phyloP scores from a whole-genome alignment of 2,113 vertebrate genomes.

The Python bivittatus region DNA sequence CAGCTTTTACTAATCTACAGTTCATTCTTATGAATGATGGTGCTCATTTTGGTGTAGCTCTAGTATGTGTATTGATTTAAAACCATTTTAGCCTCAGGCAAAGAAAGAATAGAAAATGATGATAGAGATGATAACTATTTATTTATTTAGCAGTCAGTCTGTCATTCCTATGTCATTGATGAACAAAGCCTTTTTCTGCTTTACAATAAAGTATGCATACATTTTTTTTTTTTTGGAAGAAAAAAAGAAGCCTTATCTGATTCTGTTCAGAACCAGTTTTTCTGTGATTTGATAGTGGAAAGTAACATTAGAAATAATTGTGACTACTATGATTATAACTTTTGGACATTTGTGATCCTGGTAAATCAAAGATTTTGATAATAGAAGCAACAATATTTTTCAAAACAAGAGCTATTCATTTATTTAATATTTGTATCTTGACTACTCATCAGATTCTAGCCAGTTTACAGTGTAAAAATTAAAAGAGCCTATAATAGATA shows the following conservation, averaged over 20 bases:
- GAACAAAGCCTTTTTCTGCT: background rate
- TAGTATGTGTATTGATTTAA: background rate
- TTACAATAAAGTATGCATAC: background rate
- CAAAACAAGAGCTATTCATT: no score
- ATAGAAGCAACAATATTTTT: background rate
- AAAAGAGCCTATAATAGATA: background rate
- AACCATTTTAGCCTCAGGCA: background rate
- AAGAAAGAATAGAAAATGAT: background rate
- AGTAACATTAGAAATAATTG: background rate
- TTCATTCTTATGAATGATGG: background rate
- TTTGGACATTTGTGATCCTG: background rate
- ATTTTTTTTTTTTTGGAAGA: background rate
- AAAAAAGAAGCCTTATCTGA: background rate
- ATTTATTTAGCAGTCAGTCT: background rate
- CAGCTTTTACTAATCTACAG: slow-evolving; percentile 8
- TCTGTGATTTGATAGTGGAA: background rate
- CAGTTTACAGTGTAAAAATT: background rate
- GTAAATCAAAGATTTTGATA: background rate
- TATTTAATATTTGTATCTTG: no score
- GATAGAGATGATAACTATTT: background rate
- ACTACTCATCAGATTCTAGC: background rate
- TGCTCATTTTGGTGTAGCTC: background rate
- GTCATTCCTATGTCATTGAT: background rate
- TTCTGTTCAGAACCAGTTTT: background rate
- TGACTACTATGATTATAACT: background rate